Conservation (phyloP, 2,113 vertebrate genomes). For the Paratilapia polleni region DNA sequence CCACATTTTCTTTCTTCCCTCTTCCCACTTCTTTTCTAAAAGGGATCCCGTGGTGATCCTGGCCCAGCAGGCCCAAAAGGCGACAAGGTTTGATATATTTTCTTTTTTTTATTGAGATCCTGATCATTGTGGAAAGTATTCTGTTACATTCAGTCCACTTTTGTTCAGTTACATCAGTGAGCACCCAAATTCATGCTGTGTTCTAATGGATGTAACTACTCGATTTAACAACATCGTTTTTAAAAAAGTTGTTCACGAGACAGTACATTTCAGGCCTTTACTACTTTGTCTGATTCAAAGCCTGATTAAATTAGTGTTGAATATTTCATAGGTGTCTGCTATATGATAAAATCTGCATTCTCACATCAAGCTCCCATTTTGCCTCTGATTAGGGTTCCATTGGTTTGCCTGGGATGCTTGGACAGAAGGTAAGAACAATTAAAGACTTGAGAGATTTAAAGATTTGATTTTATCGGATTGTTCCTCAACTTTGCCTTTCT, state of each 20-base stretch:
- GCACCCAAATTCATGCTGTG: neutral
- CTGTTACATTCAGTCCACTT: neutral
- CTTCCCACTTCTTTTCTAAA: neutral
- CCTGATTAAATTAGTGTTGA: neutral
- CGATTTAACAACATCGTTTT: too few relatives aligned
- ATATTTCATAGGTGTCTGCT: neutral
- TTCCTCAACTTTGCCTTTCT: neutral
- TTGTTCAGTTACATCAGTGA: neutral
- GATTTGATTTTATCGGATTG: neutral
- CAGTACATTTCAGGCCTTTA: neutral
- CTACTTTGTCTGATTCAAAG: neutral
- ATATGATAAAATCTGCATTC: neutral
- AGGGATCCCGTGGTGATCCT: conserved; percentile 62
- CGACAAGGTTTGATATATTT: conserved; percentile 62
- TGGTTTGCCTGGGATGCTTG: conserved; percentile 76
- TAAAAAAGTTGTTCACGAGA: neutral
- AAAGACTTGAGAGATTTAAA: neutral
- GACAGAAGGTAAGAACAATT: conserved; percentile 68
- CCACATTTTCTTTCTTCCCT: neutral
- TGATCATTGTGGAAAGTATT: neutral
- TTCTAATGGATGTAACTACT: neutral
- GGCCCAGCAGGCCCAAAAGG: conserved; percentile 71
- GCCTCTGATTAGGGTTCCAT: conserved; percentile 60
- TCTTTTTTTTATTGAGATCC: neutral
- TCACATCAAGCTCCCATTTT: neutral